These are phyloP conservation scores for Alloplasta piceator DNA, from an alignment of 2,888 invertebrate genomes.

Conservation along the genomic window DNA sequence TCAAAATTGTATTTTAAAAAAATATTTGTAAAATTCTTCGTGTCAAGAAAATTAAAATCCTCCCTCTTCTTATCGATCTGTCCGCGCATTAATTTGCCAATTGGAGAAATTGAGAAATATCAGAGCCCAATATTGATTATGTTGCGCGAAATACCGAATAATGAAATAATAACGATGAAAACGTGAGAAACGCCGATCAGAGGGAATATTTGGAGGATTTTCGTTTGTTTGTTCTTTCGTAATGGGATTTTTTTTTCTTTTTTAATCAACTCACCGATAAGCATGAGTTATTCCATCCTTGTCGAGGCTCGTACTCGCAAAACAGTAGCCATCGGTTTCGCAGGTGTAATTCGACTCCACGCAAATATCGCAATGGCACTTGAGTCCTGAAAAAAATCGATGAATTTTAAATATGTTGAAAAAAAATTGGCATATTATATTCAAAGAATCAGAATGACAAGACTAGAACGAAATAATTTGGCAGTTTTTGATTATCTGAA, in stretches of 20 bases:
- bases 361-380: conserved; percentile 94
- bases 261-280: conserved; percentile 88
- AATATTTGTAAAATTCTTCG: no score
- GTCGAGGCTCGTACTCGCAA: conserved; percentile 89
- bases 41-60: no score
- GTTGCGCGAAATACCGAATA: conserved; percentile 43
- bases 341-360: conserved; percentile 91
- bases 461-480: no score
- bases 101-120: no score
- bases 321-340: conserved; percentile 95
- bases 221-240: background rate
- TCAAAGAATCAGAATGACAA: no score
- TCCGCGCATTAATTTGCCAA: no score
- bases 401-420: conserved; percentile 11
- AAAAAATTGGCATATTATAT: no score
- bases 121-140: no score
- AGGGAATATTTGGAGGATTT: background rate
- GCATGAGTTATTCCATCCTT: conserved; percentile 87
- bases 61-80: no score
- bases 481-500: no score
- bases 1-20: no score
- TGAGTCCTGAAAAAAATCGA: conserved; percentile 86
- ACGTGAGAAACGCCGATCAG: background rate
- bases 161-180: background rate
- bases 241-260: conserved; percentile 1